Evolutionary conservation across 2,888 invertebrate species (phyloP).

Genomic region (Pterostichus niger): DNA sequence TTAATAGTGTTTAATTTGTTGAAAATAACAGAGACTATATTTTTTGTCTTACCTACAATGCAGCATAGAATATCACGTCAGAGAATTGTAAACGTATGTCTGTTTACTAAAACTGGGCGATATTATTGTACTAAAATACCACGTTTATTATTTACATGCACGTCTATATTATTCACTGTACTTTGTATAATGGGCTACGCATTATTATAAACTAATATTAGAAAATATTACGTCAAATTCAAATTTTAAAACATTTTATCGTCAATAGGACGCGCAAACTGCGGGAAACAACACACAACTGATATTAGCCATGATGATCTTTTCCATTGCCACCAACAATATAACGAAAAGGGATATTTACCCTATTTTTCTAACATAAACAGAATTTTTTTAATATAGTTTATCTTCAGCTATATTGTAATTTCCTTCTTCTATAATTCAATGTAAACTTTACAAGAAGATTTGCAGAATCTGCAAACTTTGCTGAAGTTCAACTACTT

Average conservation of each 20-base stretch:
- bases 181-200: not conserved
- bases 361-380: no score
- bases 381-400: not conserved
- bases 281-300: slow-evolving; percentile 66
- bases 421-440: not conserved
- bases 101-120: slow-evolving; percentile 63
- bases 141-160: slow-evolving; percentile 27
- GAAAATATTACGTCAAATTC: slow-evolving; percentile 58
- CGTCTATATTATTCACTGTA: slow-evolving; percentile 22
- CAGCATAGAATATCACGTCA: slow-evolving; percentile 67
- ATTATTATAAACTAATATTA: slow-evolving; percentile 53
- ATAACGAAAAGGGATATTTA: not conserved
- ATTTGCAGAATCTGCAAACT: not conserved
- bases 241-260: slow-evolving; percentile 67
- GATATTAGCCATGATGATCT: slow-evolving; percentile 56
- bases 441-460: not conserved
- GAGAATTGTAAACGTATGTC: slow-evolving; percentile 66
- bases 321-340: slow-evolving; percentile 36
- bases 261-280: slow-evolving; percentile 67
- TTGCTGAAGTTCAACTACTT: not conserved
- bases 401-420: not conserved
- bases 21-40: slow-evolving; percentile 6
- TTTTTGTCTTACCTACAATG: slow-evolving; percentile 61
- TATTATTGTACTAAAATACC: slow-evolving; percentile 47
- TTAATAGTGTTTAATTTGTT: slow-evolving; percentile 10